Evolutionary conservation across 2,888 invertebrate species (phyloP).

Genomic region (Scaptomyza caliginosa): DNA sequence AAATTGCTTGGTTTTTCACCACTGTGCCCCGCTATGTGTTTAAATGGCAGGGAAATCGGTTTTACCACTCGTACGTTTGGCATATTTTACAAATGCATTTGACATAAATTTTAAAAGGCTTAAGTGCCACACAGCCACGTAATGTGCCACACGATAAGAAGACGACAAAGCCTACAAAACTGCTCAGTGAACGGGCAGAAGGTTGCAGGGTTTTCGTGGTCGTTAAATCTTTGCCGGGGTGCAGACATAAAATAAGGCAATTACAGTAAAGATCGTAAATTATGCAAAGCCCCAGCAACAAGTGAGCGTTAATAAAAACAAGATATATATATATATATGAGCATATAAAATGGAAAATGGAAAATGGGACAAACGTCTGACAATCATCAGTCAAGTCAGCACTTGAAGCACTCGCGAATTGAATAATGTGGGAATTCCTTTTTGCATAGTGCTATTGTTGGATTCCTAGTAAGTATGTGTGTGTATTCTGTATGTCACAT

Average conservation of each 20-base stretch:
- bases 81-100: conserved; percentile 80
- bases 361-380: conserved; percentile 42
- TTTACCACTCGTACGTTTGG: conserved; percentile 75
- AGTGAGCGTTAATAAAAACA: conserved; percentile 59
- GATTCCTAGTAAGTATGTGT: conserved; percentile 11
- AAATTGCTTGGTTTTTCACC: conserved; percentile 17
- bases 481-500: conserved; percentile 3
- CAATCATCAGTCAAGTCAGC: conserved; percentile 68
- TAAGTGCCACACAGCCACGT: conserved; percentile 50
- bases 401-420: conserved; percentile 48
- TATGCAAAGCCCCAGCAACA: conserved; percentile 69
- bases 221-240: conserved; percentile 59
- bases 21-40: conserved; percentile 54
- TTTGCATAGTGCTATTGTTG: conserved; percentile 8
- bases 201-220: neutral
- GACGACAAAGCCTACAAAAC: conserved; percentile 32
- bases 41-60: conserved; percentile 73
- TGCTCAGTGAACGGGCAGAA: neutral
- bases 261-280: conserved; percentile 72
- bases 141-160: conserved; percentile 61
- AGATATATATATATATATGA: conserved; percentile 12
- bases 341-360: conserved; percentile 6
- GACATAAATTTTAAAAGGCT: conserved; percentile 78
- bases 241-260: conserved; percentile 72
- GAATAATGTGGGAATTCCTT: conserved; percentile 40